phyloP scores from a whole-genome alignment of 2,888 invertebrate species.

The Oconnorella tubifera region DNA sequence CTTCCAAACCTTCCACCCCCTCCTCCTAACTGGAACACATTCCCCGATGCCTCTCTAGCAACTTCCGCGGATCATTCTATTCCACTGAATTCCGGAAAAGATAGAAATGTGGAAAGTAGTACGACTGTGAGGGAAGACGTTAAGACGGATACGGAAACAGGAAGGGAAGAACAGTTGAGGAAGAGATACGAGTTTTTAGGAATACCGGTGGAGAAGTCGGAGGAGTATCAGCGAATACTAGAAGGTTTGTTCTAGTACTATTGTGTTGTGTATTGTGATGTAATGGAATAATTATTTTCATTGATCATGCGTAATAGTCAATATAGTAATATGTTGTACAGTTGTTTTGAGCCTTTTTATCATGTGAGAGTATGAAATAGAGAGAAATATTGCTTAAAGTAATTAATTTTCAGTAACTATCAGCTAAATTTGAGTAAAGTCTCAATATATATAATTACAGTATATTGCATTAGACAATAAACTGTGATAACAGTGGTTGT shows the following conservation, averaged over 20 bases:
- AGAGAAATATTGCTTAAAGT: no score
- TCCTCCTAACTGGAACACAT: constrained; percentile 20
- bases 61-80: neutral
- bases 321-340: no score
- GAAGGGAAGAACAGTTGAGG: constrained; percentile 12
- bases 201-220: constrained; percentile 1
- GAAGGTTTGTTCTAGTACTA: constrained; percentile 1
- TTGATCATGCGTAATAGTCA: no score
- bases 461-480: no score
- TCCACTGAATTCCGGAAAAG: neutral
- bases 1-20: constrained; percentile 15
- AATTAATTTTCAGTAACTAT: no score
- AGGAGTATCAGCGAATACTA: constrained; percentile 2
- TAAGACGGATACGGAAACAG: neutral
- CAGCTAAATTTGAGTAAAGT: no score
- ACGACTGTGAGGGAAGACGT: neutral
- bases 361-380: no score
- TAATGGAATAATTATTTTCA: no score
- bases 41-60: neutral
- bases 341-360: no score
- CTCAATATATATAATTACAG: no score
- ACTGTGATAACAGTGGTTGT: no score
- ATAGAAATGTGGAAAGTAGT: neutral
- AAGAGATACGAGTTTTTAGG: constrained; percentile 3
- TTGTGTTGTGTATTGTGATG: no score